Conservation (phyloP, 1,140 invertebrate genomes). For the Polypedilum vanderplanki region DNA sequence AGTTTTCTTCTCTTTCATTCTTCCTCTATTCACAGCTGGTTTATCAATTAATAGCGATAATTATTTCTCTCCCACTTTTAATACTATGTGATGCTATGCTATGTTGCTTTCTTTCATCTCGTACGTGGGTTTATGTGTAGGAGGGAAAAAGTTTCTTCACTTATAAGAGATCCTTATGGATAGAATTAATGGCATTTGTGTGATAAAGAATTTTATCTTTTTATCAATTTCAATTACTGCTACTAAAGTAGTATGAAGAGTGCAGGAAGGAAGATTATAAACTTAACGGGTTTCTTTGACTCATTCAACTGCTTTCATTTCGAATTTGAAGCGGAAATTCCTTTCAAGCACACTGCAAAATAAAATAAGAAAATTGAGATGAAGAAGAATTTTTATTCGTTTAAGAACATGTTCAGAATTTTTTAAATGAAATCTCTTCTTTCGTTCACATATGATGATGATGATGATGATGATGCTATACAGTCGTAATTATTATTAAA, state of each 20-base stretch:
- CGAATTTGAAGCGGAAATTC: conserved; percentile 22
- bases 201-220: background rate
- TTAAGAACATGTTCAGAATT: no score
- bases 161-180: conserved; percentile 1
- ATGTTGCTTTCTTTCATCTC: background rate
- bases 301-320: background rate
- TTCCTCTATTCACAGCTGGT: conserved; percentile 11
- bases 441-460: no score
- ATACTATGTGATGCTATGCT: background rate
- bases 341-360: background rate
- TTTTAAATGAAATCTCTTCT: no score
- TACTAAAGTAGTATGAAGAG: no score
- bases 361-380: background rate
- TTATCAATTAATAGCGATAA: conserved; percentile 28
- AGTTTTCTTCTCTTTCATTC: background rate
- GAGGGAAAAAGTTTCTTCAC: background rate
- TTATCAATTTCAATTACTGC: background rate
- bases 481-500: no score
- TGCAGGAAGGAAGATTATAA: background rate
- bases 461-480: no score
- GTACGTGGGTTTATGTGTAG: background rate
- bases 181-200: conserved; percentile 20
- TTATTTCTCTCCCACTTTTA: background rate
- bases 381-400: background rate
- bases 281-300: conserved; percentile 1